phyloP scores from a whole-genome alignment of 2,888 invertebrate genomes.

The Lepidochitona cinerea region DNA sequence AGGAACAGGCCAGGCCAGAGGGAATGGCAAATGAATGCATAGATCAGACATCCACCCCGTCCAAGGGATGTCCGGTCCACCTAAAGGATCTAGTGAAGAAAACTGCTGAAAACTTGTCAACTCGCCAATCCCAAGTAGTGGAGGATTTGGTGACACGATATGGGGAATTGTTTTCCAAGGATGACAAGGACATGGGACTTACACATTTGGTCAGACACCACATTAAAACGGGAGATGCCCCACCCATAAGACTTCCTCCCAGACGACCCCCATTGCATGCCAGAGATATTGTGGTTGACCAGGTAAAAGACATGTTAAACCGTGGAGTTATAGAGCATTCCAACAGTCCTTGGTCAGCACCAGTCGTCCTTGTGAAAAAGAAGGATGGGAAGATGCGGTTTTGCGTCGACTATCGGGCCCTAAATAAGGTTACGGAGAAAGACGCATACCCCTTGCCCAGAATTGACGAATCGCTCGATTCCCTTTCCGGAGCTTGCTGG shows the following conservation, averaged over 20 bases:
- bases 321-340: constrained; percentile 4
- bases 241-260: neutral
- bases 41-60: too few relatives aligned
- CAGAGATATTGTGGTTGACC: neutral
- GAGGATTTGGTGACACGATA: constrained; percentile 11
- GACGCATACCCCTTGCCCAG: constrained; percentile 16
- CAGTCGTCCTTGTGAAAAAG: constrained; percentile 5
- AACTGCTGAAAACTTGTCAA: too few relatives aligned
- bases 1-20: too few relatives aligned
- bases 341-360: constrained; percentile 1
- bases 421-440: constrained; percentile 8
- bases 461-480: constrained; percentile 15
- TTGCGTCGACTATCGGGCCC: constrained; percentile 13
- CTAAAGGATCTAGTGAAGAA: too few relatives aligned
- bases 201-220: neutral
- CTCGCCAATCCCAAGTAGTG: neutral
- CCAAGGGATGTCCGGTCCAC: too few relatives aligned
- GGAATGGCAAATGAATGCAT: too few relatives aligned
- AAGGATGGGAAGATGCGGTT: constrained; percentile 10
- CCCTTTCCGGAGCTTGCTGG: constrained; percentile 3
- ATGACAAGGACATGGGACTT: constrained; percentile 14
- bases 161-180: constrained; percentile 11
- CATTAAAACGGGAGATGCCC: constrained; percentile 9
- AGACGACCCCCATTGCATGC: constrained; percentile 1
- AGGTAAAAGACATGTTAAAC: neutral